phyloP scores from a whole-genome alignment of 2,797 vertebrate species.

The Danio choprae region DNA sequence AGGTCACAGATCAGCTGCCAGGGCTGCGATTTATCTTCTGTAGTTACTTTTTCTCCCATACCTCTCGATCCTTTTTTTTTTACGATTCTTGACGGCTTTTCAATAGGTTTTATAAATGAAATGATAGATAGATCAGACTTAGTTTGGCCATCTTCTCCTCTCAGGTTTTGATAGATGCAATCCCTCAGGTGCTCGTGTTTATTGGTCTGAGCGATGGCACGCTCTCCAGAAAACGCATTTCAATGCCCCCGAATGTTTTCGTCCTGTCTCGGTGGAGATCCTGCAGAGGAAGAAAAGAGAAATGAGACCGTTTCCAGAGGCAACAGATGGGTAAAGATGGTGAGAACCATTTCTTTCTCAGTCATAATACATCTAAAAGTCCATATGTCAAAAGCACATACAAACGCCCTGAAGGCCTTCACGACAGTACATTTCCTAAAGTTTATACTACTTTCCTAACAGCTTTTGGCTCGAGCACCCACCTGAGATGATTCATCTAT shows the following conservation, averaged over 20 bases:
- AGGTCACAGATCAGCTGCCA: neutral
- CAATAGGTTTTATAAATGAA: conserved; percentile 22
- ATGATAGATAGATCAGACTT: conserved; percentile 26
- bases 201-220: conserved; percentile 1
- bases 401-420: conserved; percentile 2
- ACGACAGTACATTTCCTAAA: neutral
- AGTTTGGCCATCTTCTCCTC: neutral
- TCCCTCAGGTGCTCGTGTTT: conserved; percentile 3
- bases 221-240: neutral
- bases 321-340: conserved; percentile 14
- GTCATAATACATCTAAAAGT: neutral
- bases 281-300: neutral
- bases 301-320: conserved; percentile 19
- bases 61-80: conserved; percentile 14
- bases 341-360: neutral
- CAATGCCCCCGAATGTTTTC: neutral
- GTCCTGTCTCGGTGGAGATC: neutral
- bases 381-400: conserved; percentile 14
- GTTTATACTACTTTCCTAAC: conserved; percentile 4
- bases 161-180: conserved; percentile 28
- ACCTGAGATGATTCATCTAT: neutral
- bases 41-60: neutral
- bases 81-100: neutral
- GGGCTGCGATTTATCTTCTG: conserved; percentile 1
- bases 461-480: neutral